Conservation (phyloP, 2,113 vertebrate species). For the Phoenicopterus ruber region DNA sequence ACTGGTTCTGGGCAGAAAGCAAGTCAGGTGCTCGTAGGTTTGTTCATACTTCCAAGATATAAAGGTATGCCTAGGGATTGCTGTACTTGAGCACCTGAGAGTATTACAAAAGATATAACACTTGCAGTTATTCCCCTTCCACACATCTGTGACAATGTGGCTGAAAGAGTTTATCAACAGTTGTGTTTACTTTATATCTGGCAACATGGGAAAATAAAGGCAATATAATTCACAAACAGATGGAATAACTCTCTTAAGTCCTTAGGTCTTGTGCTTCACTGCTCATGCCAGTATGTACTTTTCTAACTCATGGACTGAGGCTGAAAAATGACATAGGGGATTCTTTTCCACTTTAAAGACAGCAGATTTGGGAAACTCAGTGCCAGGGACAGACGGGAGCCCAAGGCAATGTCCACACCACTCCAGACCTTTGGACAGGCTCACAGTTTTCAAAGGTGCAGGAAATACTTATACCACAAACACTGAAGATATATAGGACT, state of each 20-base stretch:
- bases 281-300: not conserved
- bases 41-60: not conserved
- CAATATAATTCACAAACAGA: not conserved
- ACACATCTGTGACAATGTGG: not conserved
- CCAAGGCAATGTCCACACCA: not conserved
- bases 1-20: not conserved
- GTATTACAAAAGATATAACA: not conserved
- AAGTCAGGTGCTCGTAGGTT: not conserved
- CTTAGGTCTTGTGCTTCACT: not conserved
- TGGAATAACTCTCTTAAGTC: not conserved
- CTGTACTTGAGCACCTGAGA: not conserved
- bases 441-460: not conserved
- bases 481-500: not conserved
- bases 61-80: not conserved
- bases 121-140: not conserved
- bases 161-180: not conserved
- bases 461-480: not conserved
- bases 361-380: not conserved
- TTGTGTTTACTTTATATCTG: not conserved
- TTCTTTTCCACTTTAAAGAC: not conserved
- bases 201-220: not conserved
- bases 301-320: not conserved
- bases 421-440: not conserved
- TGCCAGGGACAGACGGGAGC: not conserved
- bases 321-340: not conserved